Evolutionary conservation across 2,888 invertebrate species (phyloP).

Genomic region (Cantharis flavilabris): DNA sequence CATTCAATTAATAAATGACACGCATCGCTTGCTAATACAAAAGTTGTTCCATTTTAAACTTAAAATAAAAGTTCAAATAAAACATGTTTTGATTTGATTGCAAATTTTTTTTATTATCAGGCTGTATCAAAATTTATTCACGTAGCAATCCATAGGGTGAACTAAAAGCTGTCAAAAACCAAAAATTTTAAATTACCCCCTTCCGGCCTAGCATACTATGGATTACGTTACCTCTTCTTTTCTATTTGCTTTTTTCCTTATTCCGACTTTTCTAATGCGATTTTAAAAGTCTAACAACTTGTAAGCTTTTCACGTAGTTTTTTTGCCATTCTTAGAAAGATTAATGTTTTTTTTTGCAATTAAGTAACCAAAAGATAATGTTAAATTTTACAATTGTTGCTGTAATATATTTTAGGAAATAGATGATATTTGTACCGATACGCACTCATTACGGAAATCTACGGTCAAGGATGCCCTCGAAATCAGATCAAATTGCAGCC

Average conservation of each 20-base stretch:
- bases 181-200: background rate
- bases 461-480: too few species aligned
- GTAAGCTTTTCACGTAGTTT: too few species aligned
- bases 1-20: background rate
- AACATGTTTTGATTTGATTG: background rate
- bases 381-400: too few species aligned
- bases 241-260: background rate
- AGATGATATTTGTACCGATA: too few species aligned
- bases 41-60: background rate
- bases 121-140: background rate
- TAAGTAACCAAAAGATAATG: too few species aligned
- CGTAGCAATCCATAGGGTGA: background rate
- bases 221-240: background rate
- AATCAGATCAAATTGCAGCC: too few species aligned
- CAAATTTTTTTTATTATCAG: too few species aligned
- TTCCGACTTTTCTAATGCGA: background rate
- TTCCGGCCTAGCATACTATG: background rate
- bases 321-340: too few species aligned
- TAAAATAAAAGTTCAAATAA: background rate
- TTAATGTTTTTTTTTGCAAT: too few species aligned
- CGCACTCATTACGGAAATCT: too few species aligned
- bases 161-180: background rate
- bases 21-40: background rate
- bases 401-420: too few species aligned
- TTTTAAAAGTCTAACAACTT: too few species aligned